These are phyloP conservation scores for Gnathonemus echidnorhynchus DNA, from an alignment of 2,113 vertebrate species.

Conservation along the genomic window DNA sequence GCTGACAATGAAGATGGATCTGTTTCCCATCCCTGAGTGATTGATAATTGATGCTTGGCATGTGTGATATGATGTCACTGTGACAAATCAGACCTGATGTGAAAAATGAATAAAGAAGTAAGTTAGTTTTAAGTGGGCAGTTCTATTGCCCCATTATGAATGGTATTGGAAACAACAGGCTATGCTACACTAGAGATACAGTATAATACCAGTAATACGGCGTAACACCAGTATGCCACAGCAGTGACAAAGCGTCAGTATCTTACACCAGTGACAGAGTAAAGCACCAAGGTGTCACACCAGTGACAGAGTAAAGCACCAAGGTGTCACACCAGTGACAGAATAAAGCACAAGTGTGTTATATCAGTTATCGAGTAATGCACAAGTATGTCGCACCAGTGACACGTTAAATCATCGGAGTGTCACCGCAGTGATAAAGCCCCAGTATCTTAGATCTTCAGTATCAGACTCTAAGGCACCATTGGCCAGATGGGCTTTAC, in stretches of 20 bases:
- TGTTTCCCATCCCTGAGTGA: slow-evolving; percentile 41
- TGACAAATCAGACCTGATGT: neutral
- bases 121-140: neutral
- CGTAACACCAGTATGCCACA: neutral
- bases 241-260: neutral
- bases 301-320: neutral
- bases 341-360: neutral
- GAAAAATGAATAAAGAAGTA: neutral
- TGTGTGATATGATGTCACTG: slow-evolving; percentile 25
- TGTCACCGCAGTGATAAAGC: neutral
- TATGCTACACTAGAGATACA: neutral
- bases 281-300: neutral
- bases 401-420: neutral
- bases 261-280: neutral
- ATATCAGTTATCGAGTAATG: neutral
- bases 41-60: slow-evolving; percentile 50
- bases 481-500: neutral
- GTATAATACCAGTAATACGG: neutral
- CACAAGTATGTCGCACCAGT: neutral
- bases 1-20: slow-evolving; percentile 56
- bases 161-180: neutral
- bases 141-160: neutral
- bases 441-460: neutral
- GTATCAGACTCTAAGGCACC: neutral
- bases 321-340: neutral